Evolutionary conservation across 2,113 vertebrate genomes (phyloP).

Genomic region (Istiophorus platypterus): DNA sequence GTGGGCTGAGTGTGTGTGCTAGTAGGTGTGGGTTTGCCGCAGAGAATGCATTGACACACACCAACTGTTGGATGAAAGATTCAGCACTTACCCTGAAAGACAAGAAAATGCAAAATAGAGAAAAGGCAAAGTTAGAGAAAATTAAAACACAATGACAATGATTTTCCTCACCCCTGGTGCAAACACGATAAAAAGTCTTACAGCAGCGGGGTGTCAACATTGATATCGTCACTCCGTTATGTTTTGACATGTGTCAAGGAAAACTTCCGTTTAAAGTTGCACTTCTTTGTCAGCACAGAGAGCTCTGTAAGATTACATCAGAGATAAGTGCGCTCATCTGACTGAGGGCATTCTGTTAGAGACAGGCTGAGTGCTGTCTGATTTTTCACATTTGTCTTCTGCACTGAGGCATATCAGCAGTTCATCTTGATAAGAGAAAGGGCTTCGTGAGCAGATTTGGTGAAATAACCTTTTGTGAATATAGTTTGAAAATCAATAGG

Average conservation of each 20-base stretch:
- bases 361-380: conserved; percentile 68
- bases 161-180: conserved; percentile 19
- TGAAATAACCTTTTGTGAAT: conserved; percentile 78
- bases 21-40: conserved; percentile 1
- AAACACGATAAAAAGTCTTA: conserved; percentile 38
- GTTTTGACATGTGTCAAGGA: conserved; percentile 57
- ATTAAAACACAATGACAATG: conserved; percentile 1
- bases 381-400: conserved; percentile 77
- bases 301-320: conserved; percentile 61
- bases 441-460: conserved; percentile 71
- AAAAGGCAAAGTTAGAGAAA: conserved; percentile 3
- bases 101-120: conserved; percentile 18
- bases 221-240: conserved; percentile 1
- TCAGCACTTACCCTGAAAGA: conserved; percentile 38
- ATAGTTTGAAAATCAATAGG: conserved; percentile 63
- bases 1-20: conserved; percentile 9
- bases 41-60: conserved; percentile 4
- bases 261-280: conserved; percentile 58
- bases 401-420: conserved; percentile 70
- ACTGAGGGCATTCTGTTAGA: conserved; percentile 71
- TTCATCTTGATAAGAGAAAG: conserved; percentile 79
- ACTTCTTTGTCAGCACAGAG: conserved; percentile 69
- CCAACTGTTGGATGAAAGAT: conserved; percentile 21
- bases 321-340: conserved; percentile 71
- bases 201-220: conserved; percentile 25